Evolutionary conservation across 2,113 vertebrate genomes (phyloP).

Genomic region (Cairina moschata): DNA sequence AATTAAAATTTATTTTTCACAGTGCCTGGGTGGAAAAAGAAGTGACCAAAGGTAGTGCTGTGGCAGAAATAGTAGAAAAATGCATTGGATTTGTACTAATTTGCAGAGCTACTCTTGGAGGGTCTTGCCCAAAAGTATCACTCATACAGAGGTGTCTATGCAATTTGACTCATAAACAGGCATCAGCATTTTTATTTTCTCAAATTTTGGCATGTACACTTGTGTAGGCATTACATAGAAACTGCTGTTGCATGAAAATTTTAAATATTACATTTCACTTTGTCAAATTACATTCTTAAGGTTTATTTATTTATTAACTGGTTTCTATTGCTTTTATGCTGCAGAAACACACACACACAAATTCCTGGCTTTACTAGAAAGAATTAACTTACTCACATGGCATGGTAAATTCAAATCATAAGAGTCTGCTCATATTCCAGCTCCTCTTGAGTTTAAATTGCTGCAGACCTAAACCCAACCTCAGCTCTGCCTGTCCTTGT

Average conservation of each 20-base stretch:
- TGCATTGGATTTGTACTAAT: not conserved
- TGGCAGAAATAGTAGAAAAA: not conserved
- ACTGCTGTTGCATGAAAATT: not conserved
- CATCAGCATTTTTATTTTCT: not conserved
- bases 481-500: not conserved
- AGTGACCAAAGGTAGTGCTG: not conserved
- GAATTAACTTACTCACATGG: not conserved
- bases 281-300: not conserved
- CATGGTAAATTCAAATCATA: not conserved
- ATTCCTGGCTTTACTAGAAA: not conserved
- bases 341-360: not conserved
- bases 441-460: not conserved
- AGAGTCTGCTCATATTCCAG: not conserved
- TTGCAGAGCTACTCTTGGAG: not conserved
- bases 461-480: not conserved
- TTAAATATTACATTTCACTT: not conserved
- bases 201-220: not conserved
- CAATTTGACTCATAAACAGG: not conserved
- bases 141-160: fast-evolving
- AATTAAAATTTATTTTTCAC: not conserved
- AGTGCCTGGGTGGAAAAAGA: not conserved
- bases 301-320: not conserved
- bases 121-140: not conserved
- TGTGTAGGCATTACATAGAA: not conserved
- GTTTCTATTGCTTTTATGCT: not conserved